These are phyloP conservation scores for Eurosta solidaginis DNA, from an alignment of 1,140 invertebrate genomes.

Conservation along the genomic window DNA sequence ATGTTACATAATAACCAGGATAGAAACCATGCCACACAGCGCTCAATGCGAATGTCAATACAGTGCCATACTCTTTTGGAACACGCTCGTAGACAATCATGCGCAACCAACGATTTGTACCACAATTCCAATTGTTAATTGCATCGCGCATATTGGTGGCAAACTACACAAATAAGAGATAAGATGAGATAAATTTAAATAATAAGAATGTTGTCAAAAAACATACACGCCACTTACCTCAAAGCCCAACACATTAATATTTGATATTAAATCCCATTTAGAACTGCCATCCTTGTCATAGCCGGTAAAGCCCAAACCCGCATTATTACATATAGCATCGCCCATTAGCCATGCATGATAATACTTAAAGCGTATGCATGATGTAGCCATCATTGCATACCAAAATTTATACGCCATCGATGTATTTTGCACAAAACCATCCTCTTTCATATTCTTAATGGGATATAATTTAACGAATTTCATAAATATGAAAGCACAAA, in stretches of 20 bases:
- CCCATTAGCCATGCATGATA: constrained; percentile 96
- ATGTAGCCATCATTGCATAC: constrained; percentile 79
- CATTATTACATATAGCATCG: constrained; percentile 92
- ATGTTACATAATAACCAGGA: constrained; percentile 96
- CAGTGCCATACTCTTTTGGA: constrained; percentile 65
- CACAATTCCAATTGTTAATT: constrained; percentile 90
- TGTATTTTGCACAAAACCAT: constrained; percentile 69
- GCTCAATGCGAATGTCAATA: constrained; percentile 84
- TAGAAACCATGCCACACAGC: constrained; percentile 98
- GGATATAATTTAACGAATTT: constrained; percentile 68
- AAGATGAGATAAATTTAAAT: background rate
- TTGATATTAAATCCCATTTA: constrained; percentile 88
- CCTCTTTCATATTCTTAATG: constrained; percentile 70
- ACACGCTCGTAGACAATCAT: constrained; percentile 84
- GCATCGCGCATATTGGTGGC: constrained; percentile 78
- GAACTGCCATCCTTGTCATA: constrained; percentile 72
- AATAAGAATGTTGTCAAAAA: background rate
- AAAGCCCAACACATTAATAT: constrained; percentile 86
- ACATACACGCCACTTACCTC: constrained; percentile 70
- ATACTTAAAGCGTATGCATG: constrained; percentile 87
- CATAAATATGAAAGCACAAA: constrained; percentile 71
- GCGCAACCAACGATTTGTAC: constrained; percentile 88
- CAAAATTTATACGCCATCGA: constrained; percentile 64
- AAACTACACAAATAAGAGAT: constrained; percentile 63
- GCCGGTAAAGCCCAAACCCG: constrained; percentile 89